Evolutionary conservation across 1,140 invertebrate species (phyloP), one percentile per base, ranked within the genome.

Genomic region (Rhyzopertha dominica): DNA sequence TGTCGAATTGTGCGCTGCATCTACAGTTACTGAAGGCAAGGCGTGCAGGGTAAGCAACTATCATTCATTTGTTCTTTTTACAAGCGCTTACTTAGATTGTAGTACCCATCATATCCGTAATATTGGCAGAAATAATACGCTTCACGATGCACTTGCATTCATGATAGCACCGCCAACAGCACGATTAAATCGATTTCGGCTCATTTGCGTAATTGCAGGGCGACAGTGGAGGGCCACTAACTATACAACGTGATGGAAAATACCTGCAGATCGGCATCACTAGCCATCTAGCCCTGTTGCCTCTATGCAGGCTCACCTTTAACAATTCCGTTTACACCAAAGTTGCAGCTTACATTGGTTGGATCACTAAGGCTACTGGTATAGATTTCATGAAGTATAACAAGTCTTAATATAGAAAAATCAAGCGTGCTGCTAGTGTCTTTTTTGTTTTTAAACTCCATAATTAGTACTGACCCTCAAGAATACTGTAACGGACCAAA

Each of bases 11-110:
- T 66, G 64, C 47, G 60, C 61, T 23, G 54, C 61, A 12, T 66
- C 64, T 0, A 63, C 46, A n/a, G 47, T 66, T 16, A 31, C 35
- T 7, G 58, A 66, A 49, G 64, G 64, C 13, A 66, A 66, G 56
- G 64, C 64, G 36, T 66, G 64, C 39, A 63, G 60, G 47, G 64
- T 66, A 55, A 13, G 34, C n/a, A n/a, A n/a, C n/a, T n/a, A n/a
- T n/a, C n/a, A n/a, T 36, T 14, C 17, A n/a, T 42, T 30, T 22
- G 12, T 31, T 29, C 8, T 13, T 32, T 32, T 16, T 7, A 9
- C 16, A 32, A 7, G 5, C 5, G 16, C 16, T 32, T 5, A 16
- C 10, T 19, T 19, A 19, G 22, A 16, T 36, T 13, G 4, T 24
- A 30, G 23, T 45, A 23, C 25, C 22, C 12, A 38, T n/a, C n/a